These are phyloP conservation scores for Sinohyriopsis cumingii DNA, from an alignment of 2,888 invertebrate genomes.

Conservation along the genomic window DNA sequence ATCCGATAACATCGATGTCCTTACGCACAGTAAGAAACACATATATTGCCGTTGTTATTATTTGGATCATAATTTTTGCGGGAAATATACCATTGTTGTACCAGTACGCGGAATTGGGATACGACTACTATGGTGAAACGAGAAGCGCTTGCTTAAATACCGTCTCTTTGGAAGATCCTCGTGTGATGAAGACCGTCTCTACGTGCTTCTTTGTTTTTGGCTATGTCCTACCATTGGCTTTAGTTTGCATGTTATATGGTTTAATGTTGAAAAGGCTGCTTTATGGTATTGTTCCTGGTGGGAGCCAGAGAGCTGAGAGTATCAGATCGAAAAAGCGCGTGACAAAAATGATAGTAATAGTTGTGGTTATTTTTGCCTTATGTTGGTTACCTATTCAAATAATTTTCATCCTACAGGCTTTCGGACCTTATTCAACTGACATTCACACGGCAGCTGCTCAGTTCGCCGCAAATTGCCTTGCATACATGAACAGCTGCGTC, in stretches of 20 bases:
- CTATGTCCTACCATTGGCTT: conserved; percentile 88
- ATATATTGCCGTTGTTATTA: conserved; percentile 82
- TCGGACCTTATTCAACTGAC: conserved; percentile 80
- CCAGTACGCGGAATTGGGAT: conserved; percentile 50
- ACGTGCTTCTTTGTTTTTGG: conserved; percentile 83
- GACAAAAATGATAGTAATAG: conserved; percentile 92
- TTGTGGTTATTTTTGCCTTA: conserved; percentile 91
- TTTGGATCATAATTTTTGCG: conserved; percentile 83
- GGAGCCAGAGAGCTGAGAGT: conserved; percentile 84
- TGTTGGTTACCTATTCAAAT: conserved; percentile 97
- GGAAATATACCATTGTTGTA: conserved; percentile 67
- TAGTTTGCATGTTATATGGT: conserved; percentile 90
- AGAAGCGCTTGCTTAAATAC: conserved; percentile 60
- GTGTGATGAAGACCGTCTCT: conserved; percentile 44
- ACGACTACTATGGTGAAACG: conserved; percentile 69
- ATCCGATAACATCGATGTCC: conserved; percentile 91
- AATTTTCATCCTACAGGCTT: conserved; percentile 79
- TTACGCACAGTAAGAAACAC: conserved; percentile 88
- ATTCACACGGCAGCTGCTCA: conserved; percentile 74
- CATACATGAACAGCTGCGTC: conserved; percentile 95
- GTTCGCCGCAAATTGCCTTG: conserved; percentile 73
- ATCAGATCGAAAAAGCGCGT: conserved; percentile 89
- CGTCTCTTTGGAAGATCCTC: conserved; percentile 11
- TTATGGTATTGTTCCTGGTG: conserved; percentile 81
- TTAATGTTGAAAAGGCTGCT: conserved; percentile 91